Base-by-base conservation (phyloP, 2,113 vertebrate species). In the Misgurnus anguillicaudatus region DNA sequence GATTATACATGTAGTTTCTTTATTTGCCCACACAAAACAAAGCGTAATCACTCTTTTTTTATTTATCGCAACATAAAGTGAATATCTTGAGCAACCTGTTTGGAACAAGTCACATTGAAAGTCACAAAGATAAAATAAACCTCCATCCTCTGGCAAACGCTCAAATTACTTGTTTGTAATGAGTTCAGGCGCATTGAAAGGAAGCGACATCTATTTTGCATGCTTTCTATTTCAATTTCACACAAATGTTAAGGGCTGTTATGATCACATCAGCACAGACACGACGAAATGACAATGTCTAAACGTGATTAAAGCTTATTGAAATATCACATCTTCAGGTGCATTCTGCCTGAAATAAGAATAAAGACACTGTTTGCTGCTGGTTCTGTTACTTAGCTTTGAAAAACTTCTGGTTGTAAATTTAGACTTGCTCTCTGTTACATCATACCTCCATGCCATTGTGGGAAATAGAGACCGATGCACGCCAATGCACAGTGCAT, bases 61-160 rank as follows among this genome's bases (percentile, higher is more conserved):
- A 31, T 76, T 70, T 76, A 79, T 81, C 62, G 72, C 73, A 82
- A 69, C 57, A 14, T 39, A 38, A 64, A 71, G 70, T 73, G 47
- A 74, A 77, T 77, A 75, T 76, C 58, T 77, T 72, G 48, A 45
- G 64, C 48, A 42, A 16, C 11, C 38, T 79, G 77, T 77, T 79
- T 78, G 39, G n/a, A n/a, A 77, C 69, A 85, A 72, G 76, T 75
- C 79, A 76, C 16, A 16, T 17, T 73, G 55, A 71, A 81, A 81
- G 79, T 77, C 82, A 74, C 62, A 81, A 70, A 42, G 9, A 73
- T 75, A 75, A 75, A 65, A 81, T 42, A 58, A 76, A 48, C 47
- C 10, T 72, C 31, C 47, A 57, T 11, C 63, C 36, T 60, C n/a
- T 48, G n/a, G 74, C 42, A 64, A 57, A 51, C 53, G 51, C 57